A percentile compares a stretch with the other conserved stretches of the same genome.
These are phyloP conservation scores for Cancer borealis DNA, from an alignment of 2,888 invertebrate species.

Conservation along the genomic window DNA sequence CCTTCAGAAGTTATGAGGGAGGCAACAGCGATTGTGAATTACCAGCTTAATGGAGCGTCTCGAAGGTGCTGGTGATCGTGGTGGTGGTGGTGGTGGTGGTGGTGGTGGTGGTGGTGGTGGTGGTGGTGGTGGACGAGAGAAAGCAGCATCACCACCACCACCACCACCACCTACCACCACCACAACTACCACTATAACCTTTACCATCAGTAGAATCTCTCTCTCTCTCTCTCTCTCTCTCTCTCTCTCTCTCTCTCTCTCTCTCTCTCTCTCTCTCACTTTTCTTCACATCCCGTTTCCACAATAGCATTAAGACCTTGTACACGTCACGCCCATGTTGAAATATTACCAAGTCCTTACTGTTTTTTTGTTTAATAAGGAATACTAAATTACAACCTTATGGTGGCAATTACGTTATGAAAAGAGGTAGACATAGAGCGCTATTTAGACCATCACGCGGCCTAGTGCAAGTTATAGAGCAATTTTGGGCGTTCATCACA, in stretches of 20 bases:
- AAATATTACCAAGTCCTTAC: neutral
- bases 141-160: too few relatives aligned
- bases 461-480: slow-evolving; percentile 23
- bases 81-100: slow-evolving; percentile 21
- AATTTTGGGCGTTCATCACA: neutral
- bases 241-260: slow-evolving; percentile 23
- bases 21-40: slow-evolving; percentile 56
- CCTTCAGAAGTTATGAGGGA: slow-evolving; percentile 53
- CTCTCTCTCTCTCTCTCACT: slow-evolving; percentile 35
- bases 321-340: neutral
- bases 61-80: slow-evolving; percentile 11
- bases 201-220: neutral
- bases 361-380: neutral
- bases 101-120: neutral
- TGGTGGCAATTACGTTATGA: neutral
- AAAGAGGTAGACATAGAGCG: neutral
- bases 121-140: neutral
- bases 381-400: neutral
- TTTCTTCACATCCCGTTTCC: neutral
- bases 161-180: neutral
- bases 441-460: neutral
- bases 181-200: neutral
- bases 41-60: slow-evolving; percentile 53
- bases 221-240: slow-evolving; percentile 47
- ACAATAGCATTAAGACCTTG: neutral